Base-by-base conservation (phyloP, 2,888 invertebrate genomes). In the Tupiocoris notatus region DNA sequence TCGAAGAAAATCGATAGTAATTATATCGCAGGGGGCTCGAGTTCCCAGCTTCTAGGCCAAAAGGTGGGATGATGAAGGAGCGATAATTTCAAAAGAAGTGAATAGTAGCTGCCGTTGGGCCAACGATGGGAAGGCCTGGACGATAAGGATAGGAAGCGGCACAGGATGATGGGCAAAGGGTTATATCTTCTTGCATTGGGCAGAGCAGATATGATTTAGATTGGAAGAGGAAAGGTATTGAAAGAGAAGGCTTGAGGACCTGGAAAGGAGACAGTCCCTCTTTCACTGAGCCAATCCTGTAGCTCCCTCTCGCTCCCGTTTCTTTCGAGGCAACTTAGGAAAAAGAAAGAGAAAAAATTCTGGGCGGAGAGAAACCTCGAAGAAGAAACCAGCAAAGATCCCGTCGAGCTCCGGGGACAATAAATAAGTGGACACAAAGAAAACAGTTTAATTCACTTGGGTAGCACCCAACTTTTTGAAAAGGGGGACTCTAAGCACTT, bases 381-480 rank as follows among this genome's bases (percentile, higher is more conserved):
- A 39, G 39, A 68, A 20, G 62, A n/a, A 61, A 25, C 9, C 39
- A 54, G 39, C 39, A 62, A 39, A 39, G 73, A 73, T 61, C 39
- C 63, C 73, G 63, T 62, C 73, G 39, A 39, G 39, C 39, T 39
- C 39, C 6, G 39, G 62, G 73, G 65, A 73, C 73, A 73, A 73
- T 73, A 73, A 73, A 73, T 73, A 73, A 73, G 73, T 73, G 73
- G 63, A 63, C 73, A 73, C 73, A 73, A 73, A 73, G 73, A 73
- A 73, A 73, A 73, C 73, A 73, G 73, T 73, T 73, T 73, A 73
- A 73, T 73, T 73, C 73, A 73, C 73, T 73, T 73, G 73, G 73
- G 73, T 73, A 22, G 73, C 73, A 73, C 73, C 73, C 73, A 73
- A 73, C 25, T 73, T 73, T 59, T 73, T 61, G 54, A 63, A 63